Conservation (phyloP, 2,797 vertebrate genomes). For the Xenentodon cancila region DNA sequence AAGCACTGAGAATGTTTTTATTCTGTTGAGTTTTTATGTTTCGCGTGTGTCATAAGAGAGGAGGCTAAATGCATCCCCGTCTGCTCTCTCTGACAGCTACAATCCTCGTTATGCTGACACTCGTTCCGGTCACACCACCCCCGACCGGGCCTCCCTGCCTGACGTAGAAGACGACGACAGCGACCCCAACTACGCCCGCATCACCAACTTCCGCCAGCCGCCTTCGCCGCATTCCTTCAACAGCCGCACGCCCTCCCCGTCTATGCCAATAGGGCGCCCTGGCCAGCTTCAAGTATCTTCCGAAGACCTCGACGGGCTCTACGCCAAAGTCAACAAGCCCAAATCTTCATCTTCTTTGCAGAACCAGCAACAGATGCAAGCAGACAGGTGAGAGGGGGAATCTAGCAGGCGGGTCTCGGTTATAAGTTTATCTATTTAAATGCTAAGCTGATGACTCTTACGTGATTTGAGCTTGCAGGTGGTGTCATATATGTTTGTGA, state of each 20-base stretch:
- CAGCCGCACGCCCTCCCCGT: slow-evolving; percentile 76
- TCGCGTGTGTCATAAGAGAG: too few relatives aligned
- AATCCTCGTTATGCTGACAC: slow-evolving; percentile 83
- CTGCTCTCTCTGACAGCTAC: slow-evolving; percentile 69
- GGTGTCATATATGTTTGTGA: slow-evolving; percentile 2
- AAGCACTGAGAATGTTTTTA: background rate
- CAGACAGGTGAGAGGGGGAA: slow-evolving; percentile 59
- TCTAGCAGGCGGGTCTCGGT: background rate
- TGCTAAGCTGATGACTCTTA: too few relatives aligned
- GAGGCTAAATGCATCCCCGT: background rate
- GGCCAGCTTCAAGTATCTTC: slow-evolving; percentile 58
- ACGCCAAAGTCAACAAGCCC: slow-evolving; percentile 93
- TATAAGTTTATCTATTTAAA: background rate
- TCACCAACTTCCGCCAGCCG: slow-evolving; percentile 88
- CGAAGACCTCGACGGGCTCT: slow-evolving; percentile 89
- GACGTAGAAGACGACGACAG: slow-evolving; percentile 91
- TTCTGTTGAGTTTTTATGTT: too few relatives aligned
- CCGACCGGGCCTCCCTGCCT: slow-evolving; percentile 66
- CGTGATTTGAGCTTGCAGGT: background rate
- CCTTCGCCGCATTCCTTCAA: slow-evolving; percentile 58
- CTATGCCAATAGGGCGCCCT: background rate
- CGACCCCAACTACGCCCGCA: slow-evolving; percentile 94
- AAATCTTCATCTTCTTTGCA: slow-evolving; percentile 75
- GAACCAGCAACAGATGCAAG: slow-evolving; percentile 75
- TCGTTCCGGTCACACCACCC: slow-evolving; percentile 76